Evolutionary conservation across 1,140 invertebrate genomes (phyloP).

Genomic region (Sitobion miscanthi): DNA sequence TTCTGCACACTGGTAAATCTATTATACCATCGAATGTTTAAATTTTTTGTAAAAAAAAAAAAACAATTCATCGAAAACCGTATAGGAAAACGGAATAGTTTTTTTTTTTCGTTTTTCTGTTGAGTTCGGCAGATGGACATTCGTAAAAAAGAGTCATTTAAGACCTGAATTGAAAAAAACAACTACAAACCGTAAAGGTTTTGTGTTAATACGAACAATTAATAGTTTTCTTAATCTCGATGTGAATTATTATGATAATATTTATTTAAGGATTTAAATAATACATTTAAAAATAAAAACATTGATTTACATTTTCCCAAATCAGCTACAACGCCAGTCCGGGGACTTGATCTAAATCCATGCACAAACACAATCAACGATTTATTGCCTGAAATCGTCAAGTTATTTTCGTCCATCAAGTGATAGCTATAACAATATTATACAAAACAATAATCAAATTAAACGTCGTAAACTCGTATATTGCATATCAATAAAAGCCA

Average conservation of each 20-base stretch:
- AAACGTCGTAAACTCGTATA: no score
- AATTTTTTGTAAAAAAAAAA: not conserved
- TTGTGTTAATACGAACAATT: not conserved
- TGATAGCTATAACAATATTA: constrained; percentile 1
- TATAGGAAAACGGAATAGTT: not conserved
- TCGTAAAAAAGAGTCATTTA: not conserved
- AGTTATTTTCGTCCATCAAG: not conserved
- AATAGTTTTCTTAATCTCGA: not conserved
- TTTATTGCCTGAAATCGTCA: not conserved
- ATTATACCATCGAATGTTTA: not conserved
- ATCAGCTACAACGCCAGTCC: not conserved
- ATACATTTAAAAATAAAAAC: not conserved
- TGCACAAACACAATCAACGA: constrained; percentile 30
- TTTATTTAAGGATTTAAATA: not conserved
- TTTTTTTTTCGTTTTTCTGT: not conserved
- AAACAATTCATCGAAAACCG: not conserved
- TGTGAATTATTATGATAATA: not conserved
- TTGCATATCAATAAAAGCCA: not conserved
- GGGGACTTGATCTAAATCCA: not conserved
- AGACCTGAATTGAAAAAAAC: not conserved
- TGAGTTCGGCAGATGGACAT: not conserved
- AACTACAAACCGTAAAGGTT: not conserved
- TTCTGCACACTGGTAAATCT: not conserved
- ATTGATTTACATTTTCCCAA: constrained; percentile 29
- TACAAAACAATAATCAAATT: not conserved